Conservation (phyloP, 2,113 vertebrate genomes). For the Ptilorrhoa leucosticta region DNA sequence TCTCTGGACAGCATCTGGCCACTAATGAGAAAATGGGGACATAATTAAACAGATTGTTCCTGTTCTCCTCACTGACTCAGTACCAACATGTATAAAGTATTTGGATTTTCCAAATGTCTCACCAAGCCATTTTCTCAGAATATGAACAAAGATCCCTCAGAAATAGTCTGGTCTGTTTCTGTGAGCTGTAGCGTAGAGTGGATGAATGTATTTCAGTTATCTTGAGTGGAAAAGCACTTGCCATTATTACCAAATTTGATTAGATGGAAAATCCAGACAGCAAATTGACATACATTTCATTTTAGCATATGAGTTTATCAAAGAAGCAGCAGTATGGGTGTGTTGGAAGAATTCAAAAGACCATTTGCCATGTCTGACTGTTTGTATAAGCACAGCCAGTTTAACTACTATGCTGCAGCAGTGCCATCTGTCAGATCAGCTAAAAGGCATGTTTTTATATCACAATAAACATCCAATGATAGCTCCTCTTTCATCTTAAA, state of each 20-base stretch:
- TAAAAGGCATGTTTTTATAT: neutral
- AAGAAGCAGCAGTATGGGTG: neutral
- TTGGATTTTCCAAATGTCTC: neutral
- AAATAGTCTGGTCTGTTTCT: neutral
- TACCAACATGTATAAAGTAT: neutral
- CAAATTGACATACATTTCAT: neutral
- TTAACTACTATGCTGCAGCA: neutral
- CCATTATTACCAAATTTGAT: neutral
- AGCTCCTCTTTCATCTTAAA: neutral
- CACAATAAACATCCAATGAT: neutral
- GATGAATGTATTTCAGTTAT: neutral
- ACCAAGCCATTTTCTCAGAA: neutral
- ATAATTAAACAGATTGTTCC: neutral
- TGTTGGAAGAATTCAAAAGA: neutral
- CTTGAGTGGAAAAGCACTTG: neutral
- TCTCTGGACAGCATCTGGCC: neutral
- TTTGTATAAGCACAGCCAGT: neutral
- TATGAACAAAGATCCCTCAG: neutral
- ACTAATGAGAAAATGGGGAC: neutral
- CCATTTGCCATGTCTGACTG: conserved; percentile 14
- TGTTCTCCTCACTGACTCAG: neutral
- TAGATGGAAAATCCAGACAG: conserved; percentile 1
- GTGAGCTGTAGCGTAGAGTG: neutral
- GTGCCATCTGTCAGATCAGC: conserved; percentile 30
- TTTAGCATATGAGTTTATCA: neutral